Evolutionary conservation across 2,888 invertebrate species (phyloP), one percentile per base, ranked within the genome.

Genomic region (Hyposoter dolosus): DNA sequence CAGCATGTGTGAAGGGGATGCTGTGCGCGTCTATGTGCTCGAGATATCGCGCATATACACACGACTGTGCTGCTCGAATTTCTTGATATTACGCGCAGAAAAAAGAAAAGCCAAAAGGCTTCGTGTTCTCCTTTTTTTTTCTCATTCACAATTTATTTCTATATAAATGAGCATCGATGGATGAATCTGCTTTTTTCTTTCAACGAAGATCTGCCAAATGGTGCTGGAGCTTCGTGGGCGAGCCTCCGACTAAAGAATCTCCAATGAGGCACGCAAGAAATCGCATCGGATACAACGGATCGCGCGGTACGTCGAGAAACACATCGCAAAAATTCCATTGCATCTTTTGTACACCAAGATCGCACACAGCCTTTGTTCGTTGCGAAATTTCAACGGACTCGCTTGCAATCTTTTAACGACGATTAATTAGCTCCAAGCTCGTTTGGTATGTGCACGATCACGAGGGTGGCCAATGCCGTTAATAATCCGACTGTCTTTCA

Each of bases 391-490:
- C 83, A 83, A 85, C 75, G 85, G 50, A 82, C 69, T 69, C 40
- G 63, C 50, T 63, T 43, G 71, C 65, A 65, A 77, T 86, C 88
- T 90, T 89, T 89, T 87, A 76, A 84, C 85, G 88, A 66, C 82
- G 82, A 90, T 91, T 90, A 91, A 91, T 89, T 89, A 90, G 89
- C 89, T 85, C 50, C 76, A n/a, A 88, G 87, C 83, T 87, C 82
- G 84, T 85, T 82, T 77, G 89, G 85, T 87, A 87, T 88, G 84
- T 69, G 84, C 85, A 84, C 82, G 84, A 84, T 84, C 82, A 82
- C 76, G 86, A 76, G 82, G 63, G 82, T 84, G 82, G 82, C 87
- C 89, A 86, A 86, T 84, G 81, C 63, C 76, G 40, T 47, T 53
- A 50, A 50, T 32, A n/a, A 43, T 28, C 53, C 75, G 53, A 19